Conservation (phyloP, 2,888 invertebrate species). For the Tetranychus truncatus region DNA sequence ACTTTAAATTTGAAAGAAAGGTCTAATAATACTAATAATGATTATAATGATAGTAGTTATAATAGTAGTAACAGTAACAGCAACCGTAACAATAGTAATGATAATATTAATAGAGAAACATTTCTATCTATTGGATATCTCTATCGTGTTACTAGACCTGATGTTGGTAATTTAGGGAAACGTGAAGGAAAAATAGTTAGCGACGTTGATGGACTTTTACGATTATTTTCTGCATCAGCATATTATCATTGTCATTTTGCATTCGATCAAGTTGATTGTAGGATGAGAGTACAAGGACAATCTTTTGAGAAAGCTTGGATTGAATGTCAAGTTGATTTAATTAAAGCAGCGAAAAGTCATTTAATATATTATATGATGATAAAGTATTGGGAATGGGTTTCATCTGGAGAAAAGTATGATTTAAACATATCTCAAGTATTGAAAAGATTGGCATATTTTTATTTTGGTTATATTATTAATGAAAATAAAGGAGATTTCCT, state of each 20-base stretch:
- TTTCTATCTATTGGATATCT: neutral
- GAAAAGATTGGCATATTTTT: slow-evolving; percentile 39
- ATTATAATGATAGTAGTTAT: no score
- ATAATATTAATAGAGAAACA: neutral
- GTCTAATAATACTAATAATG: no score
- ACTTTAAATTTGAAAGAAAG: no score
- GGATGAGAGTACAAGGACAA: neutral
- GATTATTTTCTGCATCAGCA: neutral
- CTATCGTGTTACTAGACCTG: neutral
- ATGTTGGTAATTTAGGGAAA: slow-evolving; percentile 3
- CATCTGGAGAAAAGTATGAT: slow-evolving; percentile 29
- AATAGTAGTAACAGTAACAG: neutral
- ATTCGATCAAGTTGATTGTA: neutral
- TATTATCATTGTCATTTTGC: neutral
- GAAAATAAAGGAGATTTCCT: slow-evolving; percentile 32
- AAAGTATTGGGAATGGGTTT: slow-evolving; percentile 24
- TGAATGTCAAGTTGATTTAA: slow-evolving; percentile 32
- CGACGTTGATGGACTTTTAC: neutral
- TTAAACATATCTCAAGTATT: slow-evolving; percentile 37
- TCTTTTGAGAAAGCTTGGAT: slow-evolving; percentile 34
- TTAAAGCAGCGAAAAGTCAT: slow-evolving; percentile 34
- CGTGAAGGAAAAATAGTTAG: neutral
- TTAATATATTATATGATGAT: slow-evolving; percentile 24
- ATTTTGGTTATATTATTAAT: slow-evolving; percentile 1
- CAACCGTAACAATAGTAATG: no score